Evolutionary conservation across 2,113 vertebrate genomes (phyloP).

Genomic region (Desmodus rotundus): DNA sequence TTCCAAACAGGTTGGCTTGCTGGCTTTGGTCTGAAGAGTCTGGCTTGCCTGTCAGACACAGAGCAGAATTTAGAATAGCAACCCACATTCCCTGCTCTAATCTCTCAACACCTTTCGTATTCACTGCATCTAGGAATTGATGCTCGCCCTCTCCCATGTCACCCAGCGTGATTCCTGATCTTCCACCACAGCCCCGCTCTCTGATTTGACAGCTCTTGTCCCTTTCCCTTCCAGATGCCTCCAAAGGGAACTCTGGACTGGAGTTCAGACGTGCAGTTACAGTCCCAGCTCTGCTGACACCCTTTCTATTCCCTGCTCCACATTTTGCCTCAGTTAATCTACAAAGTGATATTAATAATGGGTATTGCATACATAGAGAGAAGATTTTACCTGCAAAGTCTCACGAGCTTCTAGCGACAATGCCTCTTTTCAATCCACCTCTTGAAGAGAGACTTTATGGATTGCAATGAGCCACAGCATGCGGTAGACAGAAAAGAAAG

Average conservation of each 20-base stretch:
- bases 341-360: not conserved
- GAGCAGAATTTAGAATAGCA: not conserved
- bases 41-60: not conserved
- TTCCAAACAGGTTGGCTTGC: not conserved
- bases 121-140: not conserved
- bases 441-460: not conserved
- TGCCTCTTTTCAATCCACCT: not conserved
- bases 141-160: accelerated
- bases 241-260: not conserved
- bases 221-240: not conserved
- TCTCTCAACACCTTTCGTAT: not conserved
- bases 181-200: not conserved
- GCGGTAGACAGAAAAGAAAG: not conserved
- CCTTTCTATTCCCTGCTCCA: not conserved
- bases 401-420: not conserved
- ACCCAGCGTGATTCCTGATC: not conserved
- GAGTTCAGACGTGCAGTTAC: not conserved
- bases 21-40: not conserved
- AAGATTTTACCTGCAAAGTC: not conserved
- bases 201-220: not conserved
- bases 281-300: not conserved
- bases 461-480: not conserved
- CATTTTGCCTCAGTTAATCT: not conserved
- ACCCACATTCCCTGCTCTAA: not conserved
- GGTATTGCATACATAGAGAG: too few relatives aligned